Conservation (phyloP, 2,888 invertebrate species). For the Barypeithes pellucidus region DNA sequence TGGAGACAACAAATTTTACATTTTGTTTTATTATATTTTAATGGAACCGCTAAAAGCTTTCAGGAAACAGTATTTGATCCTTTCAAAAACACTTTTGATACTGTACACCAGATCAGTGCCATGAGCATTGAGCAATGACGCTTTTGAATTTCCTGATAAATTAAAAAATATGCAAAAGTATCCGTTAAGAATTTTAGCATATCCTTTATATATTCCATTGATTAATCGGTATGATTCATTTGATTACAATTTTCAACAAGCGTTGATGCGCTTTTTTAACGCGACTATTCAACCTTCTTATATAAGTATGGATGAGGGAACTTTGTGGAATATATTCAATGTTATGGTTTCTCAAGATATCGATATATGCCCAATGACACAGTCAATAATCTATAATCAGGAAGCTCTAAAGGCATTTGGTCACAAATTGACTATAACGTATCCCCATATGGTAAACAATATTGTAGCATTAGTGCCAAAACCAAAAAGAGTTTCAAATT, state of each 20-base stretch:
- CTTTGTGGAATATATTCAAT: neutral
- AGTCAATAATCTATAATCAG: neutral
- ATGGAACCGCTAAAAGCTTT: neutral
- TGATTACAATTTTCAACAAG: neutral
- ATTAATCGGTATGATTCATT: neutral
- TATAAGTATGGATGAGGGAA: neutral
- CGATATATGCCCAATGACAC: constrained; percentile 2
- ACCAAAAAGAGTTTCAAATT: constrained; percentile 3
- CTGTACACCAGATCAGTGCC: neutral
- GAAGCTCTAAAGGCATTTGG: neutral
- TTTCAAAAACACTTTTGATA: constrained; percentile 11
- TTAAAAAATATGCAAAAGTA: constrained; percentile 30
- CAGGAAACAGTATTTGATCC: constrained; percentile 24
- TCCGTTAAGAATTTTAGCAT: neutral
- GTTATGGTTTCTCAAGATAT: neutral
- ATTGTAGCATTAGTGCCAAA: constrained; percentile 35
- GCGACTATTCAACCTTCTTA: neutral
- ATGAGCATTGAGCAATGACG: neutral
- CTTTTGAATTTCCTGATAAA: constrained; percentile 36
- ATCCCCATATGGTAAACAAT: constrained; percentile 33
- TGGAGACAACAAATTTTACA: constrained; percentile 26
- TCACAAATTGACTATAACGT: neutral
- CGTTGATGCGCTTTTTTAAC: neutral
- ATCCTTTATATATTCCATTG: neutral
- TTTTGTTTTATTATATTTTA: constrained; percentile 27